Base-by-base conservation (phyloP, 2,113 vertebrate genomes). In the Capricornis sumatraensis region DNA sequence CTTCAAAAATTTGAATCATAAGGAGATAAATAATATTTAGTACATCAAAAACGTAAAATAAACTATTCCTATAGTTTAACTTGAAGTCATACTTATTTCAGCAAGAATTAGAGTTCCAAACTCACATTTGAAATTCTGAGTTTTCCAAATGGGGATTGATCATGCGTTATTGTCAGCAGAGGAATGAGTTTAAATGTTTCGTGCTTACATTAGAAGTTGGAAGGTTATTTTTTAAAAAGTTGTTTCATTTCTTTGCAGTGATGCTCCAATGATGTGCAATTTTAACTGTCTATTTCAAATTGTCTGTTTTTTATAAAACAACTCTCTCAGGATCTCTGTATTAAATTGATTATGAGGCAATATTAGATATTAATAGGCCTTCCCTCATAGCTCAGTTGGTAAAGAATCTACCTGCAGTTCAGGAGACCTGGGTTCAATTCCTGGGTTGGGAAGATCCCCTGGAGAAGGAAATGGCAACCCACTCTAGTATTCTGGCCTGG, bases 131-230 rank as follows among this genome's bases (percentile, higher is more conserved):
- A 3, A 71, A 52, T 78, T 78, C 43, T 7, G 17, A 53, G 6
- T 85, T 82, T 67, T 52, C 45, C 30, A 53, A 21, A 7, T 6
- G 21, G 36, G 21, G 27, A 27, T 7, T 16, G 2, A 11, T 0
- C 3, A 1, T 4, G 11, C 3, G 7, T 45, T 71, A 7, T 0
- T 4, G 11, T 88, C 86, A 14, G 2, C 11, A 82, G 13, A 2
- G 25, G 6, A 45, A 19, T 9, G 28, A 19, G 15, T 62, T 78
- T 55, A 16, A 87, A 27, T 50, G 14, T 2, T 36, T 17, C 30
- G 7, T 84, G n/a, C 19, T 33, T 47, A 52, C 14, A 4, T 2
- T 43, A 50, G 45, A 47, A 10, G n/a, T 50, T 55, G 40, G 11
- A 52, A 78, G 7, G 40, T 52, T 60, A 92, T 87, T 28, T 36